Percentiles rank a stretch among this genome's conserved stretches.
Conservation (phyloP, 2,113 vertebrate genomes). For the Lamprologus sp. region DNA sequence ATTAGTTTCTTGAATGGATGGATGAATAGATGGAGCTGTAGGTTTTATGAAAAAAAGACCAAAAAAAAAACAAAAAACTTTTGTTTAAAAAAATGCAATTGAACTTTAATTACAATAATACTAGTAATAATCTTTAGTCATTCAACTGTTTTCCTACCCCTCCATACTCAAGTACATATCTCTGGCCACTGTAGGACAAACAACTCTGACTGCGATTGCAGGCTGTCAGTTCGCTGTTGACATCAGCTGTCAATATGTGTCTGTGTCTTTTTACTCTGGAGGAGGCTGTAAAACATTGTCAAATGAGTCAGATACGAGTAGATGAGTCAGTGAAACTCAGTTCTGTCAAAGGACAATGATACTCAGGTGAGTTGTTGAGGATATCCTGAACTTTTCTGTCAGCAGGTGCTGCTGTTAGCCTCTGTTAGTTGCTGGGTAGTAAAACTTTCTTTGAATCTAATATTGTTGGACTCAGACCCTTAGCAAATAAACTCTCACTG, state of each 20-base stretch:
- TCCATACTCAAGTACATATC: not conserved
- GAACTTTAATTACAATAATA: not conserved
- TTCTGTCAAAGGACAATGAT: not conserved
- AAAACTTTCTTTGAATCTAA: not conserved
- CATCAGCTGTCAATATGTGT: not conserved
- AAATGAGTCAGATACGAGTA: not conserved
- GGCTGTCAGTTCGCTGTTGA: not conserved
- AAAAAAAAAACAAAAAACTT: fast-evolving
- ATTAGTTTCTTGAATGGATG: not conserved
- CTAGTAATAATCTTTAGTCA: not conserved
- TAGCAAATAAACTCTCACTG: not conserved
- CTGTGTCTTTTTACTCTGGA: not conserved
- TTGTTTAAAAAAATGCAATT: not conserved
- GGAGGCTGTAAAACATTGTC: not conserved
- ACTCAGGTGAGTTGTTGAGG: not conserved
- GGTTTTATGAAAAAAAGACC: not conserved
- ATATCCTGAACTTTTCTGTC: not conserved
- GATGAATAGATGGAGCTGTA: not conserved
- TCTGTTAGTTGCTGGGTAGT: not conserved
- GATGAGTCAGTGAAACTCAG: not conserved
- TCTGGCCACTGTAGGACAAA: not conserved
- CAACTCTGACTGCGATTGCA: not conserved
- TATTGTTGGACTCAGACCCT: not conserved
- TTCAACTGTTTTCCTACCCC: not conserved
- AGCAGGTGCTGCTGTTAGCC: not conserved